Evolutionary conservation across 1,140 invertebrate genomes (phyloP).

Genomic region (Delia radicum): DNA sequence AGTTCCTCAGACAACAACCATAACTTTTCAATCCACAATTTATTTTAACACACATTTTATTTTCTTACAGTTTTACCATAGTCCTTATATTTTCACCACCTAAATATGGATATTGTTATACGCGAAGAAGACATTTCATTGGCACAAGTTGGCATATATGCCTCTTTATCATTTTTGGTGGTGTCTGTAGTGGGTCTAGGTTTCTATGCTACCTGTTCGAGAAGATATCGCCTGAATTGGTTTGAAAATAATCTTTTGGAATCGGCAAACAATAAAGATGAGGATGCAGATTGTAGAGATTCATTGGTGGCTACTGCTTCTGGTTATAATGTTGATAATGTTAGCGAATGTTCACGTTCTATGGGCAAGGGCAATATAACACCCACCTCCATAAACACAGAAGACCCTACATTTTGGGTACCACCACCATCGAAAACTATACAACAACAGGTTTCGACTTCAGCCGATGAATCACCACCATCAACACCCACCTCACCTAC

Average conservation of each 20-base stretch:
- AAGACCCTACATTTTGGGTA: conserved; percentile 57
- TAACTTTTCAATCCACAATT: neutral
- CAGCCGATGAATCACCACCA: conserved; percentile 56
- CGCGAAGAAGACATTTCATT: conserved; percentile 51
- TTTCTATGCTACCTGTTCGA: conserved; percentile 57
- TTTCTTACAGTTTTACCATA: neutral
- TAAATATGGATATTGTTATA: conserved; percentile 52
- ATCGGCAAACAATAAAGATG: conserved; percentile 53
- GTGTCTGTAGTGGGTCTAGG: conserved; percentile 53
- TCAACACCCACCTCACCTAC: conserved; percentile 56
- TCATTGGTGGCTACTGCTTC: conserved; percentile 50
- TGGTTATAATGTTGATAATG: conserved; percentile 53
- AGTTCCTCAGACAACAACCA: neutral
- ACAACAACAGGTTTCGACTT: conserved; percentile 40
- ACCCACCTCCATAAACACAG: conserved; percentile 48
- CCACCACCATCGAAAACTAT: conserved; percentile 44
- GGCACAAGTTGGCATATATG: conserved; percentile 51
- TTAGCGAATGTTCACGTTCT: conserved; percentile 48
- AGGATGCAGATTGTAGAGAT: conserved; percentile 55
- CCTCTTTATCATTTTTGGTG: conserved; percentile 50
- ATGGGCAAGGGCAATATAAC: conserved; percentile 50
- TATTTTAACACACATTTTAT: neutral
- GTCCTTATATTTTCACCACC: neutral
- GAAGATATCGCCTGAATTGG: conserved; percentile 60
- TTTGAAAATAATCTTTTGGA: conserved; percentile 60